Percentiles rank a stretch among this genome's conserved stretches.
Conservation (phyloP, 2,113 vertebrate species). For the Psilopsiagon aurifrons region DNA sequence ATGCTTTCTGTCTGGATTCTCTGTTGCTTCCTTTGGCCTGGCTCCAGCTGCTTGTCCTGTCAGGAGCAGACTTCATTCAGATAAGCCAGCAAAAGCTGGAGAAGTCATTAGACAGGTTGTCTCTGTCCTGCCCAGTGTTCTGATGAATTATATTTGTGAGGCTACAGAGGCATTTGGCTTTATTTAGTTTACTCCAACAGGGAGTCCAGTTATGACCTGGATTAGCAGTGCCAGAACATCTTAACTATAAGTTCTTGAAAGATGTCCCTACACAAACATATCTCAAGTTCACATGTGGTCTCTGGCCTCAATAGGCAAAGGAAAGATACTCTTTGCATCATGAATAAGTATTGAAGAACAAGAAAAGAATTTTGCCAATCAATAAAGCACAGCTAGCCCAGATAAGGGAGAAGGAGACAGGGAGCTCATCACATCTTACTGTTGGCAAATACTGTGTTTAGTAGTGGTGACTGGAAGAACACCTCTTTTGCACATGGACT, state of each 20-base stretch:
- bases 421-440: neutral
- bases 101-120: neutral
- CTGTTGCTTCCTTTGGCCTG: neutral
- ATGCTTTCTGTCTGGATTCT: neutral
- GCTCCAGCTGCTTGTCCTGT: constrained; percentile 16
- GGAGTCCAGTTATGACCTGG: neutral
- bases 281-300: neutral
- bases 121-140: neutral
- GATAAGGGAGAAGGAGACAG: neutral
- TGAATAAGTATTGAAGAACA: neutral
- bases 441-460: neutral
- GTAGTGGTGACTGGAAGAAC: neutral
- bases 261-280: neutral
- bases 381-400: neutral
- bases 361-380: neutral
- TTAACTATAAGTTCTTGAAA: constrained; percentile 19
- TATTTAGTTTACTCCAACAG: constrained; percentile 7
- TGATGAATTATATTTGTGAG: neutral
- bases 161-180: neutral
- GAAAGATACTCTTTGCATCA: neutral
- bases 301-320: neutral
- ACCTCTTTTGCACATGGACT: neutral
- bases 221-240: constrained; percentile 19
- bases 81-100: neutral
- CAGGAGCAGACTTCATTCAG: neutral